phyloP scores from a whole-genome alignment of 2,797 vertebrate species.

The Neomorphus geoffroyi region DNA sequence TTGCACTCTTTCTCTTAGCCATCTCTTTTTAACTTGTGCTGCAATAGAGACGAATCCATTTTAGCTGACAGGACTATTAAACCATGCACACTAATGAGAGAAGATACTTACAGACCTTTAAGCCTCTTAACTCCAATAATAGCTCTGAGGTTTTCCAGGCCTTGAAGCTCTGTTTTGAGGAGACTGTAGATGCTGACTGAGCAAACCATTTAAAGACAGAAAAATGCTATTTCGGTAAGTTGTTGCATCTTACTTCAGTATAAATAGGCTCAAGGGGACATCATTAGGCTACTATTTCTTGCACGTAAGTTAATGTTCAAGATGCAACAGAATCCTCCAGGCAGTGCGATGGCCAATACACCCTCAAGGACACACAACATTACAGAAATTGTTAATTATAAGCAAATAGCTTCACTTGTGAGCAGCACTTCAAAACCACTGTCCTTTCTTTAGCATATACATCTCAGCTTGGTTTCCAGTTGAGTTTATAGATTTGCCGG shows the following conservation, averaged over 20 bases:
- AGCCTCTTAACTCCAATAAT: constrained; percentile 52
- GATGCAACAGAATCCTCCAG: not conserved
- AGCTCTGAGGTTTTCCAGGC: not conserved
- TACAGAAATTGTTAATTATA: not conserved
- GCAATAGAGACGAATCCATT: not conserved
- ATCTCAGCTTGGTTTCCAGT: not conserved
- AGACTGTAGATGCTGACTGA: not conserved
- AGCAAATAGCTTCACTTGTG: not conserved
- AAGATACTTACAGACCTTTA: constrained; percentile 22
- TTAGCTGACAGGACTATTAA: not conserved
- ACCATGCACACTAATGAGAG: not conserved
- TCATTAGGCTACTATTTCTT: not conserved
- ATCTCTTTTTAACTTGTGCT: not conserved
- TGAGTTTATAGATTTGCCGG: not conserved
- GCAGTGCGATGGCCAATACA: not conserved
- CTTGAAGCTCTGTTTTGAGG: not conserved
- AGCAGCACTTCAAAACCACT: not conserved
- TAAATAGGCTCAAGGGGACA: not conserved
- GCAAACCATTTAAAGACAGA: not conserved
- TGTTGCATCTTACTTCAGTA: not conserved
- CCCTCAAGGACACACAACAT: not conserved
- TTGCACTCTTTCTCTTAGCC: not conserved
- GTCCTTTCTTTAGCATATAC: not conserved
- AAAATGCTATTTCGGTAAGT: not conserved
- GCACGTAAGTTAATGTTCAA: not conserved